Base-by-base conservation (phyloP, 2,113 vertebrate genomes). In the Tragelaphus imberbis region DNA sequence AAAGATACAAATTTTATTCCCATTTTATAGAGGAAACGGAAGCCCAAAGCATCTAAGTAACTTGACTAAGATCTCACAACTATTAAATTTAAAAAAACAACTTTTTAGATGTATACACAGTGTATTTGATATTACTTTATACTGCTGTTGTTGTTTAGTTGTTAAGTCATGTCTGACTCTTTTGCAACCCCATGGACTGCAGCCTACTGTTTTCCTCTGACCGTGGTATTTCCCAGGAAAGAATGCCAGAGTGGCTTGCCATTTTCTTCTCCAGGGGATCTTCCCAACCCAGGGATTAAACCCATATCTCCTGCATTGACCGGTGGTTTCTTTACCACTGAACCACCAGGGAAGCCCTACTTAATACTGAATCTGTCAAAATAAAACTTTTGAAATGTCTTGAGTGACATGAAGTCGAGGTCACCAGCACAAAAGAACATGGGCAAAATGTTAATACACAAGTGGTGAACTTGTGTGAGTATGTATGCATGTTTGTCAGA, bases 1-100 rank as follows among this genome's bases (percentile, higher is more conserved):
- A 15, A 44, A 95, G 17, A 30, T 84, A 28, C 3, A 6, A 63
- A 36, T 65, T 10, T 71, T 56, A n/a, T 84, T 30, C 94, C 25
- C 36, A n/a, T 88, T n/a, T 94, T 88, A 90, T 40, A 92, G 47
- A 88, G 5, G 47, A 97, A 92, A 93, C 21, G 63, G 36, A 96
- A 87, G 3, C 10, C 8, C 40, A 61, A 81, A 55, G 14, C 47
- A 80, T 90, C 75, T 86, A 68, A 82, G 40, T 84, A 84, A 53
- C 58, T 77, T 95, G 10, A 81, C 68, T 65, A 89, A 93, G 17
- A 9, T 86, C 71, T 94, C 9, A 65, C n/a, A 49, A 59, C 16
- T 59, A 14, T 85, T 91, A 93, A 91, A 53, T 84, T 49, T 89
- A 71, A 79, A 95, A 71, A 61, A 23, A 63, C 4, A 82, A 87